Evolutionary conservation across 2,113 vertebrate species (phyloP), one percentile per base, ranked within the genome.

Genomic region (Marmota flaviventris): DNA sequence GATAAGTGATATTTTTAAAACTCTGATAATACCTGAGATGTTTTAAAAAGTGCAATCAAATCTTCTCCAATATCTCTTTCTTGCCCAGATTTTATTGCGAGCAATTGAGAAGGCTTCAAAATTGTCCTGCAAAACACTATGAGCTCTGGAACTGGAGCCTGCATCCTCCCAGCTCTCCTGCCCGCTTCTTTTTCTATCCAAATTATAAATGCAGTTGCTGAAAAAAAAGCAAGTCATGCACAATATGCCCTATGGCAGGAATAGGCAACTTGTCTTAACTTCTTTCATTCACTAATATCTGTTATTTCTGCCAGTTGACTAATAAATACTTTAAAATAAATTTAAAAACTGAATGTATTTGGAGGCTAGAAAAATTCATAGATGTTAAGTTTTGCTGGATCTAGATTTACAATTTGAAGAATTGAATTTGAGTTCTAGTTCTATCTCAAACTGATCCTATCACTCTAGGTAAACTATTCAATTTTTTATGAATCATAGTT

Each of bases 391-490:
- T 61, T 91, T 27, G 32, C n/a, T 20, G 27, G 13, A n/a, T 85
- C 34, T 42, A 87, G 51, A 77, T 91, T 87, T 90, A 86, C 86
- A 96, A 82, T 69, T 25, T 73, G 14, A 86, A 81, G 32, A 56
- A 18, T 10, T 85, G 63, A 73, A 32, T 56, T 88, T 81, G 67
- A 65, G 6, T 29, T 82, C 13, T 82, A 25, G 32, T 56, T 81
- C 45, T 45, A 20, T 42, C 29, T 65, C 82, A 87, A 70, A 84
- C 32, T 70, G 39, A 89, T 39, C 39, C 17, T 53, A 39, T 61
- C 65, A 67, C 11, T 87, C 29, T 85, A 37, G 42, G 8, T 2
- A 84, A 88, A 18, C 29, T 32, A 37, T 75, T 91, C 48, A 67
- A 14, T 70, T 83, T 87, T 58, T 83, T 92, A 39, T 91, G 34